Percentiles rank a stretch among this genome's conserved stretches.
These are phyloP conservation scores for Ormyrus pomaceus DNA, from an alignment of 2,888 invertebrate species.

Conservation along the genomic window DNA sequence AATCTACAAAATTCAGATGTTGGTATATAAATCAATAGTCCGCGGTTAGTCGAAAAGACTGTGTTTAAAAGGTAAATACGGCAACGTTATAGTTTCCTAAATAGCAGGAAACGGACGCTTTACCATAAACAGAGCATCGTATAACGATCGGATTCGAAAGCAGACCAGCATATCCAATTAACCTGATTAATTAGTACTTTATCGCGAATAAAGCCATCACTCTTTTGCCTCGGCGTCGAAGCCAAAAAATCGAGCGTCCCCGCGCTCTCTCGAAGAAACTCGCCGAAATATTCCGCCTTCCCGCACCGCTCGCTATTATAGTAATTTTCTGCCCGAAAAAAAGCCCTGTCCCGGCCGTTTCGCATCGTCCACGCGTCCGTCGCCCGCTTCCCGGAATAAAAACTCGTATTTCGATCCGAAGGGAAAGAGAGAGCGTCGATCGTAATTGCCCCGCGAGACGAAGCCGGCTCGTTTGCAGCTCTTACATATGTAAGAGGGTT, in stretches of 20 bases:
- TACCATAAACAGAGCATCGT: background rate
- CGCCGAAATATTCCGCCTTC: constrained; percentile 28
- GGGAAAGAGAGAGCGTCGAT: constrained; percentile 48
- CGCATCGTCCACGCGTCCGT: background rate
- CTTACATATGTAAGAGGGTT: constrained; percentile 37
- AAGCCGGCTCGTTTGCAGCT: constrained; percentile 9
- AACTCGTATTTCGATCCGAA: constrained; percentile 54
- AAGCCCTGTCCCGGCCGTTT: background rate
- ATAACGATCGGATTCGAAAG: background rate
- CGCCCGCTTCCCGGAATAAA: constrained; percentile 51
- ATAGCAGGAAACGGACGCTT: background rate
- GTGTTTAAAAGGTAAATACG: too few species aligned
- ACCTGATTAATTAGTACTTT: constrained; percentile 28
- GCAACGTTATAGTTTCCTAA: background rate
- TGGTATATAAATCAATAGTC: too few species aligned
- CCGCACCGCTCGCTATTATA: constrained; percentile 47
- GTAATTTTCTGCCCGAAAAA: constrained; percentile 51
- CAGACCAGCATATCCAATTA: constrained; percentile 18
- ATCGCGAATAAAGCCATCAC: constrained; percentile 53
- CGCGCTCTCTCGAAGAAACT: background rate
- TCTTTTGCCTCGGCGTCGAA: constrained; percentile 8
- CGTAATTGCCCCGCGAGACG: constrained; percentile 51
- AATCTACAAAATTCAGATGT: too few species aligned
- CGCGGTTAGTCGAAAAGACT: too few species aligned
- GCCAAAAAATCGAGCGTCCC: background rate